Conservation (phyloP, 1,140 invertebrate species). For the Drosophila lacertosa region DNA sequence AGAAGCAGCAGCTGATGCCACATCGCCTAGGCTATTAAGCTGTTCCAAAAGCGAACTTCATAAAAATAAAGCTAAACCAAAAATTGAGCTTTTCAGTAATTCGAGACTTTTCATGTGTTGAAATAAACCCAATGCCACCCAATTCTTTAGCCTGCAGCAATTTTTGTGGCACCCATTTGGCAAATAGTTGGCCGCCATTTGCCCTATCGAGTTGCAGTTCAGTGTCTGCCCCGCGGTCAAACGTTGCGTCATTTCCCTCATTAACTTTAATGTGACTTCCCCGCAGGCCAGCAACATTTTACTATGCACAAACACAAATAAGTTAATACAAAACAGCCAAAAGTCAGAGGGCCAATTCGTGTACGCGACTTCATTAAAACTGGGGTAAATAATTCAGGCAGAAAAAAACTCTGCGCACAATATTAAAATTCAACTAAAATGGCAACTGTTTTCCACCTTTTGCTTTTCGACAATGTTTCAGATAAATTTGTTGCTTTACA, state of each 20-base stretch:
- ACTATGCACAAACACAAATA: constrained; percentile 20
- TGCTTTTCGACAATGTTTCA: constrained; percentile 18
- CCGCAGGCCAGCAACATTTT: constrained; percentile 12
- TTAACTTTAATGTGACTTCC: constrained; percentile 31
- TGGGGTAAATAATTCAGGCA: constrained; percentile 62
- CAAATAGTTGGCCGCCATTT: constrained; percentile 33
- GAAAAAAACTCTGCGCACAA: constrained; percentile 22
- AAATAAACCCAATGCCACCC: constrained; percentile 8
- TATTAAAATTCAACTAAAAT: constrained; percentile 35
- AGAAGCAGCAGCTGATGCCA: constrained; percentile 3
- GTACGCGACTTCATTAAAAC: constrained; percentile 60
- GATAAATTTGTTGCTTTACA: constrained; percentile 61
- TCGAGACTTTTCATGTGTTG: constrained; percentile 19
- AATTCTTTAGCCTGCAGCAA: constrained; percentile 9
- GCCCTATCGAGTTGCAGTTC: constrained; percentile 19
- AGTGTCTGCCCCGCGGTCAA: not conserved
- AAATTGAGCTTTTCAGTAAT: constrained; percentile 22
- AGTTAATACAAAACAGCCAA: constrained; percentile 15
- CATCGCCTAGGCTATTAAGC: constrained; percentile 43
- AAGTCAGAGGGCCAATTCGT: constrained; percentile 17
- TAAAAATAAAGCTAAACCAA: not conserved
- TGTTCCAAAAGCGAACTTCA: constrained; percentile 1
- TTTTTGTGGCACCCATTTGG: constrained; percentile 27
- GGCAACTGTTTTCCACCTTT: constrained; percentile 15
- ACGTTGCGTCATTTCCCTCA: constrained; percentile 17